Conservation (phyloP, 2,888 invertebrate genomes). For the Orchesella flavescens region DNA sequence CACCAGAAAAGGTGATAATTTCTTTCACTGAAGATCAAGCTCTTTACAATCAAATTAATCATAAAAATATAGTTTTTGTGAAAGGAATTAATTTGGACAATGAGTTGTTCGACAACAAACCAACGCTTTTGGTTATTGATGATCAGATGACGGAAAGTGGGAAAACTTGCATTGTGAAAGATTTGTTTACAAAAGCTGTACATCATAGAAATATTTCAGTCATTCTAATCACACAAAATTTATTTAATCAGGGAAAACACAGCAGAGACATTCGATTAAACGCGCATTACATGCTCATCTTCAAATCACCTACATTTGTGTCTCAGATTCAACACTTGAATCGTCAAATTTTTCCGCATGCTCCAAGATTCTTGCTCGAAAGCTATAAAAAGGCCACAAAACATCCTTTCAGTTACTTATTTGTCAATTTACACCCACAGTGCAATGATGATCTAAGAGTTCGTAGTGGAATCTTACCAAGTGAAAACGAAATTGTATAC, state of each 20-base stretch:
- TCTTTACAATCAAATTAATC: neutral
- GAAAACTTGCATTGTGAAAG: neutral
- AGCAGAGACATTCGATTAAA: constrained; percentile 54
- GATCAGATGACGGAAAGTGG: constrained; percentile 34
- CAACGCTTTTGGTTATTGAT: constrained; percentile 19
- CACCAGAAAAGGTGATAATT: constrained; percentile 4
- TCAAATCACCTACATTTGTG: constrained; percentile 55
- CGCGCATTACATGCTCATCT: constrained; percentile 47
- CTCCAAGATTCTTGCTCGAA: constrained; percentile 16
- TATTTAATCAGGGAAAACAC: constrained; percentile 50
- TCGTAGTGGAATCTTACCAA: constrained; percentile 41
- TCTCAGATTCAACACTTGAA: constrained; percentile 45
- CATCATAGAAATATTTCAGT: constrained; percentile 45
- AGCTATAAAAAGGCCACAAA: constrained; percentile 62
- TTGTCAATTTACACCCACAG: constrained; percentile 54
- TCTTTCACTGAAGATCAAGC: neutral
- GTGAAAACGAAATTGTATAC: constrained; percentile 26
- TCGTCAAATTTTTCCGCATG: constrained; percentile 37
- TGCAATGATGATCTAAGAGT: constrained; percentile 58
- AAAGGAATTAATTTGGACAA: neutral
- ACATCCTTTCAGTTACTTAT: constrained; percentile 55
- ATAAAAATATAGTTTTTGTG: neutral
- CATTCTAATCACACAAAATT: constrained; percentile 54
- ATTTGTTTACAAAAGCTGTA: constrained; percentile 32
- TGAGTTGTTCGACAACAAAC: neutral